Percentiles rank a stretch among this genome's conserved stretches.
Evolutionary conservation across 2,113 vertebrate species (phyloP).

Genomic region (Ginglymostoma cirratum): DNA sequence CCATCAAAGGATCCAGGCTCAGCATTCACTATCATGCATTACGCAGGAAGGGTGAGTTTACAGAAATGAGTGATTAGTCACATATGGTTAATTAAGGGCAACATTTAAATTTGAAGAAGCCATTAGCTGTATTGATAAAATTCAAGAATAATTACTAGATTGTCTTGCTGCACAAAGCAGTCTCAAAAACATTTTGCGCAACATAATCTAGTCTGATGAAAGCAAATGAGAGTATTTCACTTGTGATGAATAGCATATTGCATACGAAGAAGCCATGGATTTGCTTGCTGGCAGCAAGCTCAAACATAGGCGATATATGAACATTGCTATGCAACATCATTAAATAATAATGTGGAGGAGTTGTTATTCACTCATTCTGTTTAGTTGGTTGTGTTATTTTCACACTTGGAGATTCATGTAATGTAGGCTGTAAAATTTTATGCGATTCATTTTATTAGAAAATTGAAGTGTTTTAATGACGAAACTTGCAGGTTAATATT

Average conservation of each 20-base stretch:
- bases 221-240: neutral
- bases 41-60: slow-evolving; percentile 73
- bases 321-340: neutral
- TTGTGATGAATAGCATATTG: neutral
- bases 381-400: neutral
- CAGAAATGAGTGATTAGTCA: neutral
- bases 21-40: slow-evolving; percentile 79
- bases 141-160: slow-evolving; percentile 27
- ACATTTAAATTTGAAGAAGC: neutral
- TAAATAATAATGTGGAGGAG: neutral
- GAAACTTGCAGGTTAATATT: neutral
- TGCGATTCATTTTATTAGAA: neutral
- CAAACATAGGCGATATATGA: no score
- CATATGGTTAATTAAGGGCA: neutral
- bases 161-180: slow-evolving; percentile 41
- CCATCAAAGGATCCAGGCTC: slow-evolving; percentile 72
- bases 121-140: slow-evolving; percentile 15
- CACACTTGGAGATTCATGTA: neutral
- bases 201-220: neutral
- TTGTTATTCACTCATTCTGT: neutral
- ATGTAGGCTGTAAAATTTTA: neutral
- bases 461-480: neutral
- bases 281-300: neutral
- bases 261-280: neutral
- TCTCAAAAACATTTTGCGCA: neutral